A percentile compares a stretch with the other conserved stretches of the same genome.
Evolutionary conservation across 2,113 vertebrate species (phyloP).

Genomic region (Phrynocephalus versicolor): DNA sequence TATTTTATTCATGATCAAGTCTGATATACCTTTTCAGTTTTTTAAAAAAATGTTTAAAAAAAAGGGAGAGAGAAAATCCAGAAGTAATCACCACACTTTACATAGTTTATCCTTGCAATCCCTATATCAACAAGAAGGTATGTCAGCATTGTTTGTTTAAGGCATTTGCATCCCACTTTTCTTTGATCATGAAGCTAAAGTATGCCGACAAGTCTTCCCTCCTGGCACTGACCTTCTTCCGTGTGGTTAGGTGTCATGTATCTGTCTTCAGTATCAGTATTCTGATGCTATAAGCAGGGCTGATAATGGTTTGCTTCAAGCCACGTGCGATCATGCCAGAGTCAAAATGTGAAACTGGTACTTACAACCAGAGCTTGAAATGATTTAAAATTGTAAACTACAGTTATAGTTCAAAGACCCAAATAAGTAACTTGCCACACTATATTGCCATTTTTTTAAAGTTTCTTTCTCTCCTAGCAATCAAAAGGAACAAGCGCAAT

Average conservation of each 20-base stretch:
- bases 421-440: no score
- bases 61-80: background rate
- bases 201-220: background rate
- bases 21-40: background rate
- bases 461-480: no score
- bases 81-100: background rate
- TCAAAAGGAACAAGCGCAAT: no score
- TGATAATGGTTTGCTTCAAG: no score
- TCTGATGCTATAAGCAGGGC: background rate
- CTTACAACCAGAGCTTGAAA: no score
- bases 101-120: background rate
- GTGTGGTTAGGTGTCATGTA: no score
- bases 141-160: background rate
- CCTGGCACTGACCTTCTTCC: background rate
- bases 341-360: background rate
- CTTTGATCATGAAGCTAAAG: background rate
- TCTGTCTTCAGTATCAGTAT: background rate
- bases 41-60: background rate
- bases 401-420: no score
- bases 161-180: background rate
- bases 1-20: background rate
- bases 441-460: no score
- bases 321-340: no score
- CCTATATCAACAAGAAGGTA: background rate
- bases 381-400: no score